Evolutionary conservation across 2,888 invertebrate genomes (phyloP).

Genomic region (Quadroppia sp.): DNA sequence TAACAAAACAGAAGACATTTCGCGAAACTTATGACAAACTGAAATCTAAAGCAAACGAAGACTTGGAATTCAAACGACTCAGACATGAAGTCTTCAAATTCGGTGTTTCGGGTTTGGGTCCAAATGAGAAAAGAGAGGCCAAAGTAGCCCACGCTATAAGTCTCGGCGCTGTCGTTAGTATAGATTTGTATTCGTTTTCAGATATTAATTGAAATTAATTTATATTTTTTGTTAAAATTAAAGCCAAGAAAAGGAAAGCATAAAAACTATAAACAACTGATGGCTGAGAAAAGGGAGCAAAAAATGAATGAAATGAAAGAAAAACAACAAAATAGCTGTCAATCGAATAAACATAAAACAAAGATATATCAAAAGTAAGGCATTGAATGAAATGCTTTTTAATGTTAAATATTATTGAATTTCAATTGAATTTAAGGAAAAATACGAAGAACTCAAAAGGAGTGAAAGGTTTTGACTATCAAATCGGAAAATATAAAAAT

Average conservation of each 20-base stretch:
- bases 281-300: constrained; percentile 60
- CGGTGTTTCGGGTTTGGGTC: constrained; percentile 70
- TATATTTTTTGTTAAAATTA: constrained; percentile 1
- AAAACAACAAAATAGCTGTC: not conserved
- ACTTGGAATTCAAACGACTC: constrained; percentile 67
- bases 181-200: not conserved
- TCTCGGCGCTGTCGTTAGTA: constrained; percentile 67
- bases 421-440: not conserved
- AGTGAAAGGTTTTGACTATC: constrained; percentile 43
- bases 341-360: constrained; percentile 5
- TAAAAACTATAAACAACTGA: constrained; percentile 68
- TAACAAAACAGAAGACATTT: not conserved
- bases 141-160: constrained; percentile 71
- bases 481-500: constrained; percentile 41
- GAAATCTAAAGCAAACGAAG: constrained; percentile 4
- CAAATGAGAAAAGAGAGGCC: constrained; percentile 69
- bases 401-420: not conserved
- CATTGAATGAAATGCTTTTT: not conserved
- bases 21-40: not conserved
- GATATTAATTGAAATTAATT: not conserved
- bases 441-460: constrained; percentile 41
- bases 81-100: constrained; percentile 78
- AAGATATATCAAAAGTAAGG: constrained; percentile 26
- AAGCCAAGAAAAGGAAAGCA: constrained; percentile 64
- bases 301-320: constrained; percentile 56